A percentile compares a stretch with the other conserved stretches of the same genome.
These are phyloP conservation scores for Petaurus breviceps DNA, from an alignment of 2,113 vertebrate species.

Conservation along the genomic window DNA sequence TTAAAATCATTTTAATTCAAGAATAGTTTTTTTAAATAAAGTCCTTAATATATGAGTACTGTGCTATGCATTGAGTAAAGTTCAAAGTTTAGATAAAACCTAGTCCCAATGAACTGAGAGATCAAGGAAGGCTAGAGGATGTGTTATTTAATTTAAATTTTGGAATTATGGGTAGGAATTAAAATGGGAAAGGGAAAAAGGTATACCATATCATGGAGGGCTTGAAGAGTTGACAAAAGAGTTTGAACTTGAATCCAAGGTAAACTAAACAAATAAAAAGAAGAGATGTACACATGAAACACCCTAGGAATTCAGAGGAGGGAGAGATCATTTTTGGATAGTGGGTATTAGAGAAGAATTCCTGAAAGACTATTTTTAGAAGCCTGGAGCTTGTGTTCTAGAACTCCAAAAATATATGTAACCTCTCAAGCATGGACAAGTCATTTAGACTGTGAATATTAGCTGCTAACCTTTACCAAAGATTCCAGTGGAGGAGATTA, in stretches of 20 bases:
- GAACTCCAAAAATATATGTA: not conserved
- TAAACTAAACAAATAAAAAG: not conserved
- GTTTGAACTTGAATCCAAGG: not conserved
- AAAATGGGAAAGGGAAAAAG: not conserved
- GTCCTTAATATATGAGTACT: not conserved
- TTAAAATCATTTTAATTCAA: not conserved
- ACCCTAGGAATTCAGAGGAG: not conserved
- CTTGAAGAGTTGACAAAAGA: not conserved
- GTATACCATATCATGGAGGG: not conserved
- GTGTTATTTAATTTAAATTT: not conserved
- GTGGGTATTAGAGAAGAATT: not conserved
- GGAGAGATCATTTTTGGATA: not conserved
- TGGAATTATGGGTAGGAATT: not conserved
- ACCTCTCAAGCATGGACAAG: not conserved
- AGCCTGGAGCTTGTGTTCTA: not conserved
- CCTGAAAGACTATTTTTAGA: not conserved
- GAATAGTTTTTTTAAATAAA: not conserved
- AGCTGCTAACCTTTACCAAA: not conserved
- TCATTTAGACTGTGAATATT: not conserved
- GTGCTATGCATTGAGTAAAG: not conserved
- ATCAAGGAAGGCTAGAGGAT: not conserved
- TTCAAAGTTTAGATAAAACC: not conserved
- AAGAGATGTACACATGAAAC: not conserved
- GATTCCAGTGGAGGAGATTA: not conserved
- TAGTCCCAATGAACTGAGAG: not conserved